Conservation (phyloP, 2,113 vertebrate species). For the Vanacampus margaritifer region DNA sequence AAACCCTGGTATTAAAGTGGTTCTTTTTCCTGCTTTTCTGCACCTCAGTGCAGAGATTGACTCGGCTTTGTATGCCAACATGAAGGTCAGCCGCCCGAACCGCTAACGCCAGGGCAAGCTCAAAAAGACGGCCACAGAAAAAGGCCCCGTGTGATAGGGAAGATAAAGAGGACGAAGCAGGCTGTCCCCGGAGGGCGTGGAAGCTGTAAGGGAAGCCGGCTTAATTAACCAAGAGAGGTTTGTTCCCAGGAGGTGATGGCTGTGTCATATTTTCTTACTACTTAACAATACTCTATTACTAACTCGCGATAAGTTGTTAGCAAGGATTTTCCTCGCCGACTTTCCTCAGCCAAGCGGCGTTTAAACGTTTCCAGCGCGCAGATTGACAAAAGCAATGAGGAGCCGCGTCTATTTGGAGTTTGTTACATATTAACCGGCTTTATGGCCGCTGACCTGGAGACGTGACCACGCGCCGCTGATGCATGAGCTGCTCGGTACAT, state of each 20-base stretch:
- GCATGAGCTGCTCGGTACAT: constrained; percentile 62
- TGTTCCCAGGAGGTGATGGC: constrained; percentile 45
- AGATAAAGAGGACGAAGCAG: constrained; percentile 37
- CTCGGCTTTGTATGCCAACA: constrained; percentile 27
- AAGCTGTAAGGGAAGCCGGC: constrained; percentile 59
- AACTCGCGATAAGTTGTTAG: constrained; percentile 34
- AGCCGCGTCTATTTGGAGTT: constrained; percentile 62
- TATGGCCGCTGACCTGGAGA: constrained; percentile 68
- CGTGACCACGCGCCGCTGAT: constrained; percentile 62
- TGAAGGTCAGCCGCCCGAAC: constrained; percentile 16
- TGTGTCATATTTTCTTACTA: constrained; percentile 16
- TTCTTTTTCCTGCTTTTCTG: background rate
- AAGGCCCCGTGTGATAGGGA: constrained; percentile 37
- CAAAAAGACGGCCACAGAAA: constrained; percentile 26
- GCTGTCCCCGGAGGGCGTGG: constrained; percentile 56
- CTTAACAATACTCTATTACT: constrained; percentile 51
- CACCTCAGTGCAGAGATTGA: constrained; percentile 1
- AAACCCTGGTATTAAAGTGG: too few relatives aligned
- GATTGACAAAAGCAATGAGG: constrained; percentile 21
- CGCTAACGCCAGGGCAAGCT: constrained; percentile 9
- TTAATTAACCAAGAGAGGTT: constrained; percentile 79
- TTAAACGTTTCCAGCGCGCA: constrained; percentile 21
- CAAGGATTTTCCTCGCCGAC: background rate
- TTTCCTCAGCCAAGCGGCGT: background rate
- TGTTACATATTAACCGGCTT: constrained; percentile 76